Conservation (phyloP, 2,888 invertebrate species). For the Pachycephus smyrnensis region DNA sequence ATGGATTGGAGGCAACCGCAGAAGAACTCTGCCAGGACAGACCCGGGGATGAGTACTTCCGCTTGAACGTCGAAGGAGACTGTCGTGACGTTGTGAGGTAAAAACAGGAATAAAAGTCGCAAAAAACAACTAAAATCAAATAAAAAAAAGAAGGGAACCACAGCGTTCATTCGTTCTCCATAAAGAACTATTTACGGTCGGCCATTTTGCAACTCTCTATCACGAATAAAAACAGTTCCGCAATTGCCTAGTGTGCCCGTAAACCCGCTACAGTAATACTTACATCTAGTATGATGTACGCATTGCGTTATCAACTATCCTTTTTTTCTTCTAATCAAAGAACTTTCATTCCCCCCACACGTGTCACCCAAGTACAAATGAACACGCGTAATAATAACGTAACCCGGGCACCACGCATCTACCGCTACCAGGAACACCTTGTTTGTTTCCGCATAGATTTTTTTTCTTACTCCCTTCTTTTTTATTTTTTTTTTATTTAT, state of each 20-base stretch:
- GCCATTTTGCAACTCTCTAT: neutral
- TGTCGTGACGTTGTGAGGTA: conserved; percentile 95
- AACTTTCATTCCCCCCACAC: neutral
- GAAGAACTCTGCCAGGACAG: conserved; percentile 90
- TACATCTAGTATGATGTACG: neutral
- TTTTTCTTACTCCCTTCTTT: neutral
- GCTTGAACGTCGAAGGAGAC: conserved; percentile 85
- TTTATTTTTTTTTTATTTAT: conserved; percentile 4
- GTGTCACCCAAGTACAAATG: neutral
- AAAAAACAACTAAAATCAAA: neutral
- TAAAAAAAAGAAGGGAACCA: neutral
- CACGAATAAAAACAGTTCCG: neutral
- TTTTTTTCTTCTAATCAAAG: neutral
- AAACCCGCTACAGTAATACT: neutral
- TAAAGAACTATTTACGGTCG: neutral
- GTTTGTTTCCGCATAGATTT: neutral
- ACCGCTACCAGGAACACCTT: neutral
- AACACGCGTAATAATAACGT: neutral
- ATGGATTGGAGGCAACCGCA: conserved; percentile 74
- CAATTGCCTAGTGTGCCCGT: neutral
- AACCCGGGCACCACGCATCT: neutral
- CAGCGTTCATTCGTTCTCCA: neutral
- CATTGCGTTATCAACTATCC: neutral
- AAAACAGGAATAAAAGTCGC: conserved; percentile 39
- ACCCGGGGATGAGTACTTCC: conserved; percentile 92